Conservation (phyloP, 1,140 invertebrate species). For the Chironomus striatipennis region DNA sequence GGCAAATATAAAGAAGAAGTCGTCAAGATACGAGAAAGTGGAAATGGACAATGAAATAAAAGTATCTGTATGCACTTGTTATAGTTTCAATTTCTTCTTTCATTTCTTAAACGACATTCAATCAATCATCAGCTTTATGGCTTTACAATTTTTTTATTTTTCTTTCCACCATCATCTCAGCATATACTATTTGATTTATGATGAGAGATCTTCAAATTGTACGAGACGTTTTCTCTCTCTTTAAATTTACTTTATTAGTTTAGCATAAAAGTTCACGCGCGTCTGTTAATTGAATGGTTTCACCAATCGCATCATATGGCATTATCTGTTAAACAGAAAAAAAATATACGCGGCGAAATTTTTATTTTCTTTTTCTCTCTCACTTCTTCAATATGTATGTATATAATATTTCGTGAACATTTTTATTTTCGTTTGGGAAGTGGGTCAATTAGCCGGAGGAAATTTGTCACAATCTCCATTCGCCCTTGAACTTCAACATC, state of each 20-base stretch:
- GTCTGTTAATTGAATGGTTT: slow-evolving; percentile 18
- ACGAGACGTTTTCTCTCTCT: neutral
- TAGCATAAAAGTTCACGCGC: neutral
- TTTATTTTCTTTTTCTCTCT: neutral
- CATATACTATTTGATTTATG: slow-evolving; percentile 18
- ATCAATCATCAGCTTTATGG: slow-evolving; percentile 16
- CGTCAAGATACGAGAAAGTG: neutral
- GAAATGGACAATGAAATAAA: neutral
- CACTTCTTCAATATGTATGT: no score
- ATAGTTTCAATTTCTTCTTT: neutral
- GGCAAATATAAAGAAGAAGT: neutral
- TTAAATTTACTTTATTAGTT: neutral
- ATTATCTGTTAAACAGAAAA: no score
- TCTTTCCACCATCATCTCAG: neutral
- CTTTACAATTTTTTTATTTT: slow-evolving; percentile 18
- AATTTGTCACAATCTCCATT: neutral
- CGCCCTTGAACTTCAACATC: slow-evolving; percentile 11
- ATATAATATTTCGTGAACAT: no score
- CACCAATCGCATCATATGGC: neutral
- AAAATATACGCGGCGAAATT: no score
- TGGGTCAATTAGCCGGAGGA: slow-evolving; percentile 13
- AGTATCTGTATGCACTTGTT: slow-evolving; percentile 18
- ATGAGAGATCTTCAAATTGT: slow-evolving; percentile 12
- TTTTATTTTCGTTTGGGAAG: neutral
- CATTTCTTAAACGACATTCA: slow-evolving; percentile 11